A percentile compares a stretch with the other conserved stretches of the same genome.
phyloP scores from a whole-genome alignment of 2,113 vertebrate genomes.

The Dasyornis broadbenti region DNA sequence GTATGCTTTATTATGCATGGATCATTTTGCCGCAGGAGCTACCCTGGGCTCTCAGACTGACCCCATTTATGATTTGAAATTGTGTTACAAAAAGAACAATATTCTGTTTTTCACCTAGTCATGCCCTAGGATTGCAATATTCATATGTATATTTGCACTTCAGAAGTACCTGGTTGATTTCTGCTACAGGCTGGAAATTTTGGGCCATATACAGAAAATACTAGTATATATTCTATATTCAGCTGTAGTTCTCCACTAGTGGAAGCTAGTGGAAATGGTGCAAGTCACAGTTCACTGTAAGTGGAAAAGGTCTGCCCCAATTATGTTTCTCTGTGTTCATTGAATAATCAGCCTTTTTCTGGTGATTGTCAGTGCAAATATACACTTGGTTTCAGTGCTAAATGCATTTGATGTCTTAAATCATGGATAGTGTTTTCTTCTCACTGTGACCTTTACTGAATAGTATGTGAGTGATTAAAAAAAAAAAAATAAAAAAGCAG shows the following conservation, averaged over 20 bases:
- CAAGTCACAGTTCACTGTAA: not conserved
- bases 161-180: not conserved
- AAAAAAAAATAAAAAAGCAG: not conserved
- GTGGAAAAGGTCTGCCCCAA: not conserved
- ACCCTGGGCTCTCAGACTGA: not conserved
- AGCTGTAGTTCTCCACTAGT: not conserved
- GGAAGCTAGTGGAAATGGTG: not conserved
- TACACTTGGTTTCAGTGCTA: not conserved
- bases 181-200: not conserved
- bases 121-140: not conserved
- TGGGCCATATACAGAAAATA: not conserved
- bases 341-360: not conserved
- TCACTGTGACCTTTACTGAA: not conserved
- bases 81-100: not conserved
- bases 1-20: constrained; percentile 32
- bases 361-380: not conserved
- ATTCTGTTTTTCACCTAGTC: not conserved
- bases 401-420: not conserved
- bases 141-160: not conserved
- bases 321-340: not conserved
- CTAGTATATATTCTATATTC: not conserved
- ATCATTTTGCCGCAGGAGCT: not conserved
- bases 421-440: not conserved
- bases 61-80: constrained; percentile 28
- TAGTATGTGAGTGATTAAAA: not conserved